Evolutionary conservation across 2,888 invertebrate genomes (phyloP), one percentile per base, ranked within the genome.

Genomic region (Philereme transversata): DNA sequence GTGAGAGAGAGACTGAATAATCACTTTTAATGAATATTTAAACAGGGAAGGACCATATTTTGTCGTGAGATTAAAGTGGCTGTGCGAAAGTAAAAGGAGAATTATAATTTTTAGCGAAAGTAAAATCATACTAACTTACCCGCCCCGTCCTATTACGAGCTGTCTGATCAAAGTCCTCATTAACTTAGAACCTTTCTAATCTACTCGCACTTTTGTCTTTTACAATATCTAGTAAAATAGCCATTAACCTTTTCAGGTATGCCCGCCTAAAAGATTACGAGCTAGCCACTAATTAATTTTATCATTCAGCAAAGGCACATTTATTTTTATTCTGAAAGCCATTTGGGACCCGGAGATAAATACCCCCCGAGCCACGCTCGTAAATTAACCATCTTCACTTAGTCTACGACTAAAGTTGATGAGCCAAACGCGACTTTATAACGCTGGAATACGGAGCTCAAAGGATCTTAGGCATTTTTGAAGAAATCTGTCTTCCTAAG

Each of bases 271-370:
- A 57, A 65, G 63, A 70, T 65, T 59, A 51, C n/a, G 51, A 43
- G 58, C 44, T 54, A 52, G 35, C 59, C 47, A 57, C 62, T 67
- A 68, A 70, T 70, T 68, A 65, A 68, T 67, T 67, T 67, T 67
- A 70, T 68, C 70, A 63, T 52, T 57, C 55, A 33, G 46, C 44
- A 51, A 53, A 60, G 55, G 50, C 57, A 46, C 61, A 62, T 65
- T 57, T 66, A 66, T 62, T 68, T 64, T 65, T 62, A 61, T 58
- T 62, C 64, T 59, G 60, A 62, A 51, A 68, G 61, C 56, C 55
- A 47, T 63, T 49, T 53, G 60, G 55, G 57, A 58, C 51, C 62
- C 11, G 43, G 44, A 65, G 67, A 68, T 70, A 68, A 65, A 70
- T 70, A 67, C 60, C 45, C 47, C 40, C 59, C 54, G 48, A 58